phyloP scores from a whole-genome alignment of 64 coral and sea anemone species.

The Pocillopora verrucosa region DNA sequence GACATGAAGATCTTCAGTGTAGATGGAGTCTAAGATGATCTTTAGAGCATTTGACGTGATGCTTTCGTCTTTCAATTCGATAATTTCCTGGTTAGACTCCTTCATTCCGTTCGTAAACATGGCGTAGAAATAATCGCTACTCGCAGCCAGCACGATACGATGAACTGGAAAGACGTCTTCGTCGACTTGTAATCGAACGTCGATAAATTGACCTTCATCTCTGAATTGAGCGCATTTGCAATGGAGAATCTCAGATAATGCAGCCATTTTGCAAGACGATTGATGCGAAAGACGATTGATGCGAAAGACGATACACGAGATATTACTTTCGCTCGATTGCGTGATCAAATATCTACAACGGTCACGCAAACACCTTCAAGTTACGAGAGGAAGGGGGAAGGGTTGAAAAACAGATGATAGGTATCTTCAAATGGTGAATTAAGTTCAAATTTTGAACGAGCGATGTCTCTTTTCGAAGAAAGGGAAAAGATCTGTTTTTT shows the following conservation, averaged over 20 bases:
- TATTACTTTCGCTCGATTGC: too few relatives aligned
- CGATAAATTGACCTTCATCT: conserved; percentile 36
- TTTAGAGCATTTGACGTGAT: not conserved
- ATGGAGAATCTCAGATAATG: not conserved
- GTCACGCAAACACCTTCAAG: too few relatives aligned
- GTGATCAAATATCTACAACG: too few relatives aligned
- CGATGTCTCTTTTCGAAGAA: too few relatives aligned
- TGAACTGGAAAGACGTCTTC: conserved; percentile 50
- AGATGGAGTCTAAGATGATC: not conserved
- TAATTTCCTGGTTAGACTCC: not conserved
- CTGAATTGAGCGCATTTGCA: not conserved
- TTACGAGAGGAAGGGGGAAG: too few relatives aligned
- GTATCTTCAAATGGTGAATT: too few relatives aligned
- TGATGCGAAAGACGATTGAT: too few relatives aligned
- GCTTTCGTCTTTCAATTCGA: not conserved
- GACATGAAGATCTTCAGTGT: not conserved
- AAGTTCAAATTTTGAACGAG: too few relatives aligned
- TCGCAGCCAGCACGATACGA: conserved; percentile 59
- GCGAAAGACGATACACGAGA: too few relatives aligned
- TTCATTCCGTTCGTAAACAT: conserved; percentile 7
- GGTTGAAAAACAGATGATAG: too few relatives aligned
- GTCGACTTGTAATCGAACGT: conserved; percentile 58
- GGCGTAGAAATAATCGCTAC: conserved; percentile 71
- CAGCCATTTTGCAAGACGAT: not conserved
- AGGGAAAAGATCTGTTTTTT: too few relatives aligned